Base-by-base conservation (phyloP, 2,888 invertebrate species). In the Metalampra italica region DNA sequence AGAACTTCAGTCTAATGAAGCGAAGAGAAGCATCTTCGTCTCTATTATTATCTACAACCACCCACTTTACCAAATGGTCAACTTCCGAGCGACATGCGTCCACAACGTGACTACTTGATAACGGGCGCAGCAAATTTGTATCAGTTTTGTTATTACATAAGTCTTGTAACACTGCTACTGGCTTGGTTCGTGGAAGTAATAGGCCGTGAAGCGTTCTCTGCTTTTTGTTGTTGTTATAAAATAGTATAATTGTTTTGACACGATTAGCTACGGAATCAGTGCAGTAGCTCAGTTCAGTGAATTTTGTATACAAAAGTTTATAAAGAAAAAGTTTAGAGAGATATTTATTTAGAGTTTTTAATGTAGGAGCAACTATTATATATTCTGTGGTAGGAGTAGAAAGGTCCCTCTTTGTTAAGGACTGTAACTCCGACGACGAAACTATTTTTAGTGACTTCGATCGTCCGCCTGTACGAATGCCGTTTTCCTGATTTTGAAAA, bases 71-170 rank as follows among this genome's bases (percentile, higher is more conserved):
- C 55, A 68, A 69, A 69, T 69, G 50, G 57, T 55, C 60, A 56
- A 68, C 66, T 62, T 66, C 68, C 68, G 65, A 65, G 51, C 57
- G 49, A 51, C 54, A 53, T 53, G 55, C 55, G 53, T 53, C 54
- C 32, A 32, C 37, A 7, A 29, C 45, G 43, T 36, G 45, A 43
- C 43, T 13, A 22, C 29, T 32, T 30, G 43, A 43, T 43, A 43
- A 43, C 43, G 13, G 11, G 32, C 32, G 14, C 3, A 13, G 29
- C 38, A 37, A 37, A 45, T 45, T 42, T 15, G 38, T 29, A 22
- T 29, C 43, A 37, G n/a, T 39, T 29, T 32, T 14, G n/a, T 38
- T 15, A 50, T 60, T 63, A 56, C 47, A 57, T 63, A 62, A 63
- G 47, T 32, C n/a, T 50, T 36, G 53, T 57, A 50, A 59, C 47